Evolutionary conservation across 2,797 vertebrate species (phyloP).

Genomic region (Poecilia gillii): DNA sequence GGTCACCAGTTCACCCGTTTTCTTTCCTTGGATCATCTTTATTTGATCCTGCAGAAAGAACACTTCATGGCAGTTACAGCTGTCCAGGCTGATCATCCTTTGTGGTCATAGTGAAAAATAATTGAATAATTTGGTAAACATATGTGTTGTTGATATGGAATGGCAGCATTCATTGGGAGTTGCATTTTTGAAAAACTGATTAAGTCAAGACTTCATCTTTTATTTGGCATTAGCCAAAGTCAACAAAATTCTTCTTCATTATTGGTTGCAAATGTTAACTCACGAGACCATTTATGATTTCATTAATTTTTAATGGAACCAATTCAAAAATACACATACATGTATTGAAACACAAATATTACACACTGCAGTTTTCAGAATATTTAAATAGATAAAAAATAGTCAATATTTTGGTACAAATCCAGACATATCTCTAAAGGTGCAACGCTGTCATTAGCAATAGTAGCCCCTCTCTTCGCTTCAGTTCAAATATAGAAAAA

Average conservation of each 20-base stretch:
- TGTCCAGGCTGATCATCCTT: background rate
- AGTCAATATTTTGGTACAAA: constrained; percentile 2
- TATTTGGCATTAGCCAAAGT: background rate
- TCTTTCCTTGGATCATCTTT: background rate
- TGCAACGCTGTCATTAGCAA: background rate
- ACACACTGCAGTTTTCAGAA: background rate
- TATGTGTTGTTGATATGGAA: background rate
- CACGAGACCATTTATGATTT: background rate
- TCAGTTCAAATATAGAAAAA: constrained; percentile 38
- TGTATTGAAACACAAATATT: background rate
- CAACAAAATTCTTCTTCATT: background rate
- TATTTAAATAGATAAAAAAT: background rate
- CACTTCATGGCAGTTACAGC: background rate
- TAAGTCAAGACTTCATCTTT: background rate
- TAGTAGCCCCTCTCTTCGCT: constrained; percentile 14
- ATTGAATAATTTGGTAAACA: background rate
- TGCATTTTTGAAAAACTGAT: background rate
- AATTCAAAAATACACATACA: constrained; percentile 5
- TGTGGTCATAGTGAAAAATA: background rate
- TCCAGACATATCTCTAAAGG: constrained; percentile 9
- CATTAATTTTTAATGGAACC: constrained; percentile 26
- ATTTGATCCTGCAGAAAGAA: background rate
- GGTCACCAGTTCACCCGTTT: background rate
- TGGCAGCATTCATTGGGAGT: background rate
- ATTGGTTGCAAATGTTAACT: background rate